These are phyloP conservation scores for Dolomedes plantarius DNA, from an alignment of 2,888 invertebrate species.

Conservation along the genomic window DNA sequence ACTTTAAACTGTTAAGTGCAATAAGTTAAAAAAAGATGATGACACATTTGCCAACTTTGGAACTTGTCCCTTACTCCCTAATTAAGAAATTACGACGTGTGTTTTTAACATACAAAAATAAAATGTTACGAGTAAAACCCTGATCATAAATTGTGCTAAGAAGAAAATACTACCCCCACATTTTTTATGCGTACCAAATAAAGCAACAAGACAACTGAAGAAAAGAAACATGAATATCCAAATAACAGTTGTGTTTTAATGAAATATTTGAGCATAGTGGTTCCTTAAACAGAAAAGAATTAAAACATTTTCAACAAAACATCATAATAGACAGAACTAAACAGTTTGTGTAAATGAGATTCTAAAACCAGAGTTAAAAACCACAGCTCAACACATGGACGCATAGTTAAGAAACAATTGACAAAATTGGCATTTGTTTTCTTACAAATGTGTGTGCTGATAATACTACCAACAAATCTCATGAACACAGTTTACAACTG, in stretches of 20 bases:
- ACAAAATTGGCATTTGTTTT: conserved; percentile 57
- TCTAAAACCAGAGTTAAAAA: conserved; percentile 28
- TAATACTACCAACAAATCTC: conserved; percentile 53
- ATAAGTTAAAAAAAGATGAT: too few relatives aligned
- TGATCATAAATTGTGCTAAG: too few relatives aligned
- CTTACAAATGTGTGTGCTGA: conserved; percentile 59
- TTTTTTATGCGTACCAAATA: too few relatives aligned
- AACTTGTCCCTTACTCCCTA: too few relatives aligned
- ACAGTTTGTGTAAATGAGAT: not conserved
- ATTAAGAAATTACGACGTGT: too few relatives aligned
- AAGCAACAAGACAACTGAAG: too few relatives aligned
- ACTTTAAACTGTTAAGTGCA: too few relatives aligned
- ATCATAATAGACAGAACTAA: conserved; percentile 56
- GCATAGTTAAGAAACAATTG: conserved; percentile 55
- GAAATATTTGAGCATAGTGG: conserved; percentile 70
- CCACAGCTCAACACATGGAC: conserved; percentile 70
- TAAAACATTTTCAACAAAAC: conserved; percentile 49
- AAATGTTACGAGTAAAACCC: too few relatives aligned
- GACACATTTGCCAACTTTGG: too few relatives aligned
- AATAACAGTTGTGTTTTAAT: conserved; percentile 72
- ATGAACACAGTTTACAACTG: conserved; percentile 41
- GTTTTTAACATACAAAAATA: too few relatives aligned
- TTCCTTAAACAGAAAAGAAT: conserved; percentile 50
- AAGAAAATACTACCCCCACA: too few relatives aligned
- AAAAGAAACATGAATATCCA: conserved; percentile 26